Percentiles rank a stretch among this genome's conserved stretches.
These are phyloP conservation scores for Esox niger DNA, from an alignment of 2,113 vertebrate genomes.

Conservation along the genomic window DNA sequence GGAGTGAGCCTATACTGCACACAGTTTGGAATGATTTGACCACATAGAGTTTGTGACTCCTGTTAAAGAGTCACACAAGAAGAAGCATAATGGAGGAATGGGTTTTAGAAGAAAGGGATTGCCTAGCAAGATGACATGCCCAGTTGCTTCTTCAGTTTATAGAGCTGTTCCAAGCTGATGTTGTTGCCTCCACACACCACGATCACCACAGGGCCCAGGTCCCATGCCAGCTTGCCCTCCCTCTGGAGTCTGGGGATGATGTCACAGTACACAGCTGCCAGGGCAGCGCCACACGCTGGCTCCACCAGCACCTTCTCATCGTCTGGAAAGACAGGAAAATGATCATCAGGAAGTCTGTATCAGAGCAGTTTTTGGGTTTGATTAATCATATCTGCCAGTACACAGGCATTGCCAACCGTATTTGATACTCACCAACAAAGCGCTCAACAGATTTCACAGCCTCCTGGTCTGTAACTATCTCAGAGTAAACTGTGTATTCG, in stretches of 20 bases:
- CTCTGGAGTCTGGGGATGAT: conserved; percentile 75
- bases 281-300: conserved; percentile 82
- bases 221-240: conserved; percentile 66
- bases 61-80: background rate
- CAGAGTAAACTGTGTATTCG: conserved; percentile 75
- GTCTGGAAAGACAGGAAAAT: conserved; percentile 64
- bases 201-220: conserved; percentile 72
- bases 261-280: conserved; percentile 82
- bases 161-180: conserved; percentile 74
- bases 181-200: conserved; percentile 87
- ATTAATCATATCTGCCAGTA: background rate
- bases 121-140: conserved; percentile 46
- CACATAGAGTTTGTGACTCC: conserved; percentile 4
- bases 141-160: conserved; percentile 75
- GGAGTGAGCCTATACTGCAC: background rate
- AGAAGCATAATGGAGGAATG: conserved; percentile 16
- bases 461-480: conserved; percentile 82
- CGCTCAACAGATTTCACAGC: conserved; percentile 78
- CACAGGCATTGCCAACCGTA: background rate
- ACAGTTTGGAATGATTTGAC: conserved; percentile 51
- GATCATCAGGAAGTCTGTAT: conserved; percentile 1
- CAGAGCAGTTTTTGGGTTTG: too few relatives aligned
- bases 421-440: conserved; percentile 81
- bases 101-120: background rate
- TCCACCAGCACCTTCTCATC: conserved; percentile 90